Conservation (phyloP, 2,113 vertebrate species). For the Patagioenas fasciata region DNA sequence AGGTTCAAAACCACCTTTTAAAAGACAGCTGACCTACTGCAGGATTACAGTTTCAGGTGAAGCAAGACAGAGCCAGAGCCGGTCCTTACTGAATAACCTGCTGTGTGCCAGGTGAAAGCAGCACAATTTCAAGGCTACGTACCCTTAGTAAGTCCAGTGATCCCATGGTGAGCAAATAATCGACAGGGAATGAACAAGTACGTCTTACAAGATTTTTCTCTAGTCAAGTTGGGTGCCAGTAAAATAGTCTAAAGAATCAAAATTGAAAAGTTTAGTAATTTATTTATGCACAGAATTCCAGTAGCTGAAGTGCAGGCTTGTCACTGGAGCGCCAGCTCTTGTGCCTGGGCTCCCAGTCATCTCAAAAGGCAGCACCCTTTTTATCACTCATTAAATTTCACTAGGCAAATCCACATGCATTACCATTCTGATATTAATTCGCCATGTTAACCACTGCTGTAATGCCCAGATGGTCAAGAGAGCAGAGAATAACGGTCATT, state of each 20-base stretch:
- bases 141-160: not conserved
- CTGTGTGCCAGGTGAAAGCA: constrained; percentile 53
- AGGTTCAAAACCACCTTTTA: constrained; percentile 45
- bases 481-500: not conserved
- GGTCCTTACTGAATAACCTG: constrained; percentile 46
- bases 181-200: not conserved
- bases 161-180: not conserved
- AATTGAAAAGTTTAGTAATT: not conserved
- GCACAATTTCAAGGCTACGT: constrained; percentile 18
- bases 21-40: constrained; percentile 36
- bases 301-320: not conserved
- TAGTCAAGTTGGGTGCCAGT: not conserved
- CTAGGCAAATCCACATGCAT: not conserved
- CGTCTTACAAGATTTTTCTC: not conserved
- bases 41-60: constrained; percentile 37
- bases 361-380: not conserved
- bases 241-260: not conserved
- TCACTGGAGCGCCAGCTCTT: fast-evolving
- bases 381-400: not conserved
- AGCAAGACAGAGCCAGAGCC: constrained; percentile 14
- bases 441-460: not conserved
- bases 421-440: not conserved
- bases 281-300: not conserved
- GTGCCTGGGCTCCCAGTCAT: not conserved
- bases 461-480: not conserved